Percentiles rank a stretch among this genome's conserved stretches.
These are phyloP conservation scores for Telmatochromis sp. DNA, from an alignment of 2,113 vertebrate genomes.

Conservation along the genomic window DNA sequence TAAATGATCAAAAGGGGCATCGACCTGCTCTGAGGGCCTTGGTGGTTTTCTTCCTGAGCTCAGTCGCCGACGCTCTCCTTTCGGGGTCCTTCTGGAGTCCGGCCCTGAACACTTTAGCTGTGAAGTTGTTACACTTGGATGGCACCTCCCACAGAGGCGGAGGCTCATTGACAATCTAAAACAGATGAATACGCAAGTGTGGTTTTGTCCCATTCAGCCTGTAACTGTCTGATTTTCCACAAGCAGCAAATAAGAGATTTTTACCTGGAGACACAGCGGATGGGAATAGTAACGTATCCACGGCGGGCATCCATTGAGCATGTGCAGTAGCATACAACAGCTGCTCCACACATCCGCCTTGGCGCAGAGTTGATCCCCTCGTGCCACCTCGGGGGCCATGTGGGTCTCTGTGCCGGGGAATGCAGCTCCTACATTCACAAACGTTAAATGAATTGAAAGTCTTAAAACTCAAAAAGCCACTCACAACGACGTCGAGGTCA, in stretches of 20 bases:
- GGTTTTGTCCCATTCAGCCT: background rate
- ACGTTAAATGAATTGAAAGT: background rate
- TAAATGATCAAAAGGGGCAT: background rate
- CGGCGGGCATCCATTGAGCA: constrained; percentile 89
- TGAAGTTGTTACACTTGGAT: constrained; percentile 80
- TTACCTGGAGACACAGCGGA: constrained; percentile 90
- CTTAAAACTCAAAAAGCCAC: background rate
- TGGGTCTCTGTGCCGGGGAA: constrained; percentile 91
- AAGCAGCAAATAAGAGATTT: background rate
- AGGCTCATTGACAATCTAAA: constrained; percentile 86
- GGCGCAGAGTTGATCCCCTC: constrained; percentile 76
- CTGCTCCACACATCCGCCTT: constrained; percentile 96
- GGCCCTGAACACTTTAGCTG: constrained; percentile 80
- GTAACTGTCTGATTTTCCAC: background rate
- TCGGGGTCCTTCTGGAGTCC: constrained; percentile 84
- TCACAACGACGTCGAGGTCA: accelerated
- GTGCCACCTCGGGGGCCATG: constrained; percentile 92
- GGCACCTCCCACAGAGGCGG: constrained; percentile 92
- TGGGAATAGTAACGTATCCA: constrained; percentile 88
- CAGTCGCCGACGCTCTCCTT: constrained; percentile 71
- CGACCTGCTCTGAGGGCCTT: constrained; percentile 79
- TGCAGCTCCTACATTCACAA: constrained; percentile 68
- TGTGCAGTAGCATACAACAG: constrained; percentile 93
- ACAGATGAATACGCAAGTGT: background rate
- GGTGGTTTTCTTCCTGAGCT: constrained; percentile 74